Percentiles rank a stretch among this genome's conserved stretches.
Evolutionary conservation across 1,140 invertebrate species (phyloP).

Genomic region (Centruroides vittatus): DNA sequence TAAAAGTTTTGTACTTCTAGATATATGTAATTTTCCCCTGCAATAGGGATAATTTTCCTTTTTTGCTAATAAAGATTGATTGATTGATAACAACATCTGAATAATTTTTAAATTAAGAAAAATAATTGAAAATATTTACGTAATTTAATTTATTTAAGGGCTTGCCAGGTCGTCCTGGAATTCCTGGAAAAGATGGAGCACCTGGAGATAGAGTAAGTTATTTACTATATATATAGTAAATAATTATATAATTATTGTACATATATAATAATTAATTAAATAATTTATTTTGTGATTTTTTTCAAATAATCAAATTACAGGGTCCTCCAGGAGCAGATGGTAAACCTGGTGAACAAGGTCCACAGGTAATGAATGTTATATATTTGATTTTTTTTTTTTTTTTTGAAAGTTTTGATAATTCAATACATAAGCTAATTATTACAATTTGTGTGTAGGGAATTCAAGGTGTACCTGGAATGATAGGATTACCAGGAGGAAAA

Average conservation of each 20-base stretch:
- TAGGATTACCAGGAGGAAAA: slow-evolving; percentile 58
- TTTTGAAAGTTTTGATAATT: neutral
- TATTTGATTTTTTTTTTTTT: slow-evolving; percentile 2
- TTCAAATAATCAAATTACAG: slow-evolving; percentile 2
- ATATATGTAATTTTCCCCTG: too few species aligned
- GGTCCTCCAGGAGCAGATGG: slow-evolving; percentile 47
- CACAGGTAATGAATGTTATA: slow-evolving; percentile 22
- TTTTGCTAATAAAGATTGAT: too few species aligned
- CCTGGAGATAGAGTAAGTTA: slow-evolving; percentile 16
- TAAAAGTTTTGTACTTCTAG: too few species aligned
- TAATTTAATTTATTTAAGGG: slow-evolving; percentile 47
- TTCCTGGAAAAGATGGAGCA: slow-evolving; percentile 51
- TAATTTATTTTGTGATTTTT: neutral
- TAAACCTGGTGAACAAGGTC: slow-evolving; percentile 53
- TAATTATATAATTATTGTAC: neutral
- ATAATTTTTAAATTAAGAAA: neutral
- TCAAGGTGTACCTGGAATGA: slow-evolving; percentile 56
- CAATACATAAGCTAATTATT: neutral
- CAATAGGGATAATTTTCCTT: too few species aligned
- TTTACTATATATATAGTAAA: neutral
- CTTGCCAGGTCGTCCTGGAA: slow-evolving; percentile 48
- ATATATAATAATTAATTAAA: neutral
- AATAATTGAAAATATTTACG: neutral
- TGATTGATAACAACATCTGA: too few species aligned
- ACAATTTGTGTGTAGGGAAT: slow-evolving; percentile 37